A percentile compares a stretch with the other conserved stretches of the same genome.
These are phyloP conservation scores for Patella depressa DNA, from an alignment of 2,888 invertebrate species.

Conservation along the genomic window DNA sequence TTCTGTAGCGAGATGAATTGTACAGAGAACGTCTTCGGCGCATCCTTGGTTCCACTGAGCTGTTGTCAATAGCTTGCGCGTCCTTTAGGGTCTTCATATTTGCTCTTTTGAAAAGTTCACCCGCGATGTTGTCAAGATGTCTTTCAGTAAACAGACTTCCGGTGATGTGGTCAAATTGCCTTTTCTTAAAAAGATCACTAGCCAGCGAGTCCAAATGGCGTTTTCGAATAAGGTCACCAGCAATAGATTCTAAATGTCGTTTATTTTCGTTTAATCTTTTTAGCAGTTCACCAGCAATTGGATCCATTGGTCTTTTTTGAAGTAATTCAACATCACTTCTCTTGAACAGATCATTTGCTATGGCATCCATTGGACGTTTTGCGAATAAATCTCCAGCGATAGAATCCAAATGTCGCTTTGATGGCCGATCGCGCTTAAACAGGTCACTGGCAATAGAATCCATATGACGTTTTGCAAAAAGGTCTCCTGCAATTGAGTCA, in stretches of 20 bases:
- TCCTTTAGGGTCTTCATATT: neutral
- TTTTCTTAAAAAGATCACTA: conserved; percentile 13
- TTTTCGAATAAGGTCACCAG: neutral
- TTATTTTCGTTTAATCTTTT: neutral
- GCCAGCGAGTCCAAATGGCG: neutral
- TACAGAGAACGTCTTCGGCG: neutral
- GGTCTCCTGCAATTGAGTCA: conserved; percentile 14
- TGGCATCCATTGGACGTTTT: conserved; percentile 8
- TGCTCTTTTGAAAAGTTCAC: conserved; percentile 1
- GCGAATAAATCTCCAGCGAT: conserved; percentile 23
- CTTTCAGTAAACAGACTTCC: conserved; percentile 14
- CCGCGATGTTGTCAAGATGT: neutral
- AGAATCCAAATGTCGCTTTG: conserved; percentile 18
- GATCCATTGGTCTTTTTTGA: neutral
- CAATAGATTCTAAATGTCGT: neutral
- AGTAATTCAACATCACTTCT: neutral
- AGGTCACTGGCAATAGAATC: conserved; percentile 24
- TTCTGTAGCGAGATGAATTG: neutral
- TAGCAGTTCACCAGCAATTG: neutral
- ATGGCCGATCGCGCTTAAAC: neutral
- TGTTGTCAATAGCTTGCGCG: neutral
- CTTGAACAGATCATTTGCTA: conserved; percentile 1
- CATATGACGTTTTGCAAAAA: conserved; percentile 8
- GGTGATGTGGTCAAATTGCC: conserved; percentile 20
- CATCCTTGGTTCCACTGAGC: neutral